Conservation (phyloP, 2,113 vertebrate genomes). For the Columbina picui region DNA sequence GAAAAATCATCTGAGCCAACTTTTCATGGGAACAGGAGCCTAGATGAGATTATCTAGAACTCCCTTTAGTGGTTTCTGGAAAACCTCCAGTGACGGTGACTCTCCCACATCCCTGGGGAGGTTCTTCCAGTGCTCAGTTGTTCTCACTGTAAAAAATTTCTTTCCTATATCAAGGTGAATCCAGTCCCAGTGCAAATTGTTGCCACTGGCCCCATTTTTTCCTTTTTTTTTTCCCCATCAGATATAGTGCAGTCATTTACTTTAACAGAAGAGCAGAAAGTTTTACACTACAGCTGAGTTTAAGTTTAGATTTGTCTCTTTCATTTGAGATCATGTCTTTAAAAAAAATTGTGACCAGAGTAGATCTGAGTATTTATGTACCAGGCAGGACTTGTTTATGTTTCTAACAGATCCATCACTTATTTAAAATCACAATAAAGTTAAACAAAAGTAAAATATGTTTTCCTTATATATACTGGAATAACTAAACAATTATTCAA, state of each 20-base stretch:
- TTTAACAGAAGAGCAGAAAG: not conserved
- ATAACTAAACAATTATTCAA: not conserved
- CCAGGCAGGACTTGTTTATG: not conserved
- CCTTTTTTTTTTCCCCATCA: too few species aligned
- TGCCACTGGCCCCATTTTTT: not conserved
- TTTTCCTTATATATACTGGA: not conserved
- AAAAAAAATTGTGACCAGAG: not conserved
- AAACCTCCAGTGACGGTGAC: not conserved
- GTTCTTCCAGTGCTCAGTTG: not conserved
- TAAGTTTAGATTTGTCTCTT: not conserved
- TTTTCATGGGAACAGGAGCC: not conserved
- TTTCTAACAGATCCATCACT: not conserved
- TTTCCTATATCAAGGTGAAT: not conserved
- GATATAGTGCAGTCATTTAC: not conserved
- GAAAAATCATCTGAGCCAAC: not conserved
- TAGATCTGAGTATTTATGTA: not conserved
- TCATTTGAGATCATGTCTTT: not conserved
- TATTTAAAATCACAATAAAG: not conserved
- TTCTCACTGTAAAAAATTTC: not conserved
- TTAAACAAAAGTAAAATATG: not conserved
- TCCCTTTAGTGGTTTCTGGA: not conserved
- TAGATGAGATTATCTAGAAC: not conserved
- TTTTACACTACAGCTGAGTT: not conserved
- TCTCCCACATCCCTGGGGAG: not conserved
- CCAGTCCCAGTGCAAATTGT: not conserved